Base-by-base conservation (phyloP, 2,797 vertebrate species). In the Microchirus variegatus region DNA sequence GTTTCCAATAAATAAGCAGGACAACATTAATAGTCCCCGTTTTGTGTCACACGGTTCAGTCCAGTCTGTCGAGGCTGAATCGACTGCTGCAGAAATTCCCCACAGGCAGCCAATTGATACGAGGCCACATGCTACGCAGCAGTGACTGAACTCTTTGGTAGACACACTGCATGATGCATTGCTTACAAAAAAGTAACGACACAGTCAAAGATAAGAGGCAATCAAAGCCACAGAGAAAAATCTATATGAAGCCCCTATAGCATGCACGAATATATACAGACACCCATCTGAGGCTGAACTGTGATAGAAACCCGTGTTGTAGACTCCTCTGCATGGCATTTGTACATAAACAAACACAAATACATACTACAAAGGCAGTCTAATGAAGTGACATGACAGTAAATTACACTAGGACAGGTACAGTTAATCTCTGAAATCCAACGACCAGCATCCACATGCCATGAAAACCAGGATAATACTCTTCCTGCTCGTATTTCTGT, bases 1-100 rank as follows among this genome's bases (percentile, higher is more conserved):
- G 56, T 19, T 42, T 60, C 26, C 64, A 57, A 67, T 72, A 51
- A 75, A 73, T 51, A 66, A 61, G 67, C 51, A n/a, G 44, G 35
- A 37, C 43, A 17, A 59, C 57, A 63, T 44, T 69, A 67, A 77
- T 15, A 52, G 18, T 52, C 18, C 47, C 5, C 35, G 56, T 48
- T 59, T 66, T 58, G 63, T 58, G 47, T 64, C 3, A 16, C 56
- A 59, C 45, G 55, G 59, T 47, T 54, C 63, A 59, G 62, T 61
- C 19, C 31, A 42, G 70, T 84, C 81, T 59, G 82, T 70, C 80
- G 42, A 65, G 48, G 51, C 56, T 54, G 57, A 67, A 86, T 62
- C 69, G 66, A 83, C 68, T 67, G 66, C 16, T 61, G 62, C 50
- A 68, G 57, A 64, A 75, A 71, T 59, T 63, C 70, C 78, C 79